Evolutionary conservation across 2,113 vertebrate species (phyloP).

Genomic region (Corythaixoides concolor): DNA sequence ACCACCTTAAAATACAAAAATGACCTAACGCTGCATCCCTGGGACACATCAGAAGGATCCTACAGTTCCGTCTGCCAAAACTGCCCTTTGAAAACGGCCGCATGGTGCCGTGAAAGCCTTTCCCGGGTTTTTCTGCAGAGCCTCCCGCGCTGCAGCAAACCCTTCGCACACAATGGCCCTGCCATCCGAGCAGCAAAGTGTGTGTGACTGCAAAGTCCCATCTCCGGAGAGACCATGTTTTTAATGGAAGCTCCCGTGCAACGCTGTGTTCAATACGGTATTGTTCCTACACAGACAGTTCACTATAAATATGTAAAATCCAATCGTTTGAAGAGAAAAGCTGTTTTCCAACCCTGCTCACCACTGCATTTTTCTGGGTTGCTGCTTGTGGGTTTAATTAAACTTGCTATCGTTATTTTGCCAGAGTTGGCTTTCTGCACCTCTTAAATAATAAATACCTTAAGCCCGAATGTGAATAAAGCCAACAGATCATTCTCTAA

Average conservation of each 20-base stretch:
- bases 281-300: neutral
- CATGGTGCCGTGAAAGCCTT: neutral
- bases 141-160: neutral
- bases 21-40: neutral
- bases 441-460: conserved; percentile 28
- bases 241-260: neutral
- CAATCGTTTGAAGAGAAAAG: neutral
- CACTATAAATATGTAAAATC: neutral
- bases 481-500: neutral
- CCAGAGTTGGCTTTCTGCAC: conserved; percentile 21
- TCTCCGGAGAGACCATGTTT: neutral
- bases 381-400: conserved; percentile 30
- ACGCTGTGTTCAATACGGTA: fast-evolving
- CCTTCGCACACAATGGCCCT: neutral
- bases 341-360: neutral
- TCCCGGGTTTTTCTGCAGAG: neutral
- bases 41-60: neutral
- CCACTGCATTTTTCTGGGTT: neutral
- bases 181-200: neutral
- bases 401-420: neutral
- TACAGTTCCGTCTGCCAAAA: neutral
- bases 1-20: neutral
- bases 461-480: neutral
- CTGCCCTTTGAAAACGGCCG: neutral
- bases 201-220: neutral